Percentiles rank a stretch among this genome's conserved stretches.
phyloP scores from a whole-genome alignment of 2,797 vertebrate genomes.

The Podarcis lilfordi region DNA sequence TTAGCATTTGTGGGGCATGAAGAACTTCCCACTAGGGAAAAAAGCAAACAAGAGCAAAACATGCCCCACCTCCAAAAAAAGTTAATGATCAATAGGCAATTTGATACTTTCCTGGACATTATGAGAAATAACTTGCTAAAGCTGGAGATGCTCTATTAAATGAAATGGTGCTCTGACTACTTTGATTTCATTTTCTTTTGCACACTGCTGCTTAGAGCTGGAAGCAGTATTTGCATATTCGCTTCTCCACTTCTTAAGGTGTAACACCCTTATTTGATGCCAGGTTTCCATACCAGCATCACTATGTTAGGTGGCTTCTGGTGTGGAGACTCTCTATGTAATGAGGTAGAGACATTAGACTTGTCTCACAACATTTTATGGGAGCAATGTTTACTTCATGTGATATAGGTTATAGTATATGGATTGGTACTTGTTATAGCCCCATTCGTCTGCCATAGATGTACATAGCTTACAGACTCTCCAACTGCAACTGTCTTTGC shows the following conservation, averaged over 20 bases:
- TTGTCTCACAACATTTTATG: neutral
- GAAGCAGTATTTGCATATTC: neutral
- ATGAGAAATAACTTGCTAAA: slow-evolving; percentile 36
- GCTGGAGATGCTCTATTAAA: slow-evolving; percentile 23
- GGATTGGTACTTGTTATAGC: neutral
- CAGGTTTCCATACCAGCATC: neutral
- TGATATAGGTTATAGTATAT: neutral
- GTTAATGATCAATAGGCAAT: slow-evolving; percentile 24
- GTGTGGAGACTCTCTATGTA: neutral
- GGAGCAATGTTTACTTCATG: neutral
- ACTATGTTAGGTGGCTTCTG: neutral
- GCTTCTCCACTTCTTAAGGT: neutral
- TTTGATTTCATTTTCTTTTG: slow-evolving; percentile 11
- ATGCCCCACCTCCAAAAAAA: neutral
- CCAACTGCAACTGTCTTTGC: too few species aligned
- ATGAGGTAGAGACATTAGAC: neutral
- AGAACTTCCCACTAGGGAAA: neutral
- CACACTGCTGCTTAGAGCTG: neutral
- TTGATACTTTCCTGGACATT: slow-evolving; percentile 48
- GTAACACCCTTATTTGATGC: neutral
- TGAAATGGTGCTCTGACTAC: neutral
- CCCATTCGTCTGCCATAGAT: neutral
- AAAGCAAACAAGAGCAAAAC: slow-evolving; percentile 29
- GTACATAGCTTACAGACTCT: neutral
- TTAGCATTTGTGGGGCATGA: slow-evolving; percentile 16